Percentiles rank a stretch among this genome's conserved stretches.
Conservation (phyloP, 2,113 vertebrate species). For the Leuciscus idus region DNA sequence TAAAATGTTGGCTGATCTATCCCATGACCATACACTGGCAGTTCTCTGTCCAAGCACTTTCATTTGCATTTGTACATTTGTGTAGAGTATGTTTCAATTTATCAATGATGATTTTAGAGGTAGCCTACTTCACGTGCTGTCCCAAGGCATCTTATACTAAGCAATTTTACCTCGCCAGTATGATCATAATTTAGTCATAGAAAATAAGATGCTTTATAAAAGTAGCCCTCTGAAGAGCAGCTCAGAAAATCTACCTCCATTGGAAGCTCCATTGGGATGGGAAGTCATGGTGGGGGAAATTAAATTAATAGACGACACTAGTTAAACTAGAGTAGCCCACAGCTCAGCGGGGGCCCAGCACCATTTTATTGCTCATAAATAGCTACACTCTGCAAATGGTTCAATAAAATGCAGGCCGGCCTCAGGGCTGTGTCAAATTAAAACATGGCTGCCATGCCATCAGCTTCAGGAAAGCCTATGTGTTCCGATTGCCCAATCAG, state of each 20-base stretch:
- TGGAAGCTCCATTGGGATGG: slow-evolving; percentile 15
- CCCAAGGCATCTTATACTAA: not conserved
- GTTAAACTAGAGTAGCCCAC: slow-evolving; percentile 34
- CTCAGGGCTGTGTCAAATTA: slow-evolving; percentile 42
- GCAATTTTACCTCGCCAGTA: not conserved
- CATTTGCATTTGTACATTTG: not conserved
- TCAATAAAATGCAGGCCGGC: slow-evolving; percentile 45
- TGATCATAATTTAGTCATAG: not conserved
- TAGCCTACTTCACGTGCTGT: not conserved
- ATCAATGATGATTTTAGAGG: not conserved
- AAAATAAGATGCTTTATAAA: not conserved
- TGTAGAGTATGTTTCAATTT: not conserved
- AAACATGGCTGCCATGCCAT: slow-evolving; percentile 30
- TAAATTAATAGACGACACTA: slow-evolving; percentile 42
- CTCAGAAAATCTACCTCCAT: slow-evolving; percentile 7
- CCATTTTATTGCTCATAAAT: slow-evolving; percentile 46
- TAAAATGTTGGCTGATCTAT: not conserved
- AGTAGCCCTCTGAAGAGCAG: not conserved
- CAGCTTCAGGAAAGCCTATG: slow-evolving; percentile 9
- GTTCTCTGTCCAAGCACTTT: not conserved
- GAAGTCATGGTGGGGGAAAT: slow-evolving; percentile 29
- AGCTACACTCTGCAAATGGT: slow-evolving; percentile 27
- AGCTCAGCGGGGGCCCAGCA: not conserved
- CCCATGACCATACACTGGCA: not conserved
- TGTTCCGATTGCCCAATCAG: not conserved